Evolutionary conservation across 2,888 invertebrate genomes (phyloP), one percentile per base, ranked within the genome.

Genomic region (Ennomos quercinarius): DNA sequence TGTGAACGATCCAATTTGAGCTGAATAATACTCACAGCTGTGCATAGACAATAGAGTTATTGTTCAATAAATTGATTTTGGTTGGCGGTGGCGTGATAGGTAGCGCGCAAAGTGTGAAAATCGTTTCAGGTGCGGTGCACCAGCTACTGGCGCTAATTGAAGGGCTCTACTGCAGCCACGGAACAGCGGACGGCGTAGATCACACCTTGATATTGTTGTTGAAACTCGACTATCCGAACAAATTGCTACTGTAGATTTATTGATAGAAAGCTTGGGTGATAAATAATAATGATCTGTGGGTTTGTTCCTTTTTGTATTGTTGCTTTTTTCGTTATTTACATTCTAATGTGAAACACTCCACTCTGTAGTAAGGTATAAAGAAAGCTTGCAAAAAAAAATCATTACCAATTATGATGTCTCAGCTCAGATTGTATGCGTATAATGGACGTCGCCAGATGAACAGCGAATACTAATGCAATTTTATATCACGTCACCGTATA

Each of bases 381-480:
- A 17, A 17, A 17, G 17, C 3, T 17, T 17, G 3, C 17, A 17
- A 17, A 17, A 17, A 17, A 17, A 27, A 6, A 4, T 27, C 6
- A 27, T 27, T 27, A 27, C 6, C 27, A 6, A 27, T 17, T 27
- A 27, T 27, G 27, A 27, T 27, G 27, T 27, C 6, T 27, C 27
- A 27, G 27, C 6, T 27, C 27, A 27, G 27, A 27, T 27, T 27
- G 27, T 27, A 27, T 27, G 27, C 27, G 27, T 27, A 27, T 27
- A 27, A 27, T 49, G 56, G 50, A 64, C 52, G 55, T 48, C 39
- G 54, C 60, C 42, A 84, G 83, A 78, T 81, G 74, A 73, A 77
- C 83, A 39, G 36, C 9, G 50, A 50, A 43, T 50, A 50, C 42
- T 42, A 50, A 50, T 42, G 36, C 13, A 10, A 13, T 49, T n/a